A percentile compares a stretch with the other conserved stretches of the same genome.
phyloP scores from a whole-genome alignment of 2,888 invertebrate species.

The Malacosoma neustria region DNA sequence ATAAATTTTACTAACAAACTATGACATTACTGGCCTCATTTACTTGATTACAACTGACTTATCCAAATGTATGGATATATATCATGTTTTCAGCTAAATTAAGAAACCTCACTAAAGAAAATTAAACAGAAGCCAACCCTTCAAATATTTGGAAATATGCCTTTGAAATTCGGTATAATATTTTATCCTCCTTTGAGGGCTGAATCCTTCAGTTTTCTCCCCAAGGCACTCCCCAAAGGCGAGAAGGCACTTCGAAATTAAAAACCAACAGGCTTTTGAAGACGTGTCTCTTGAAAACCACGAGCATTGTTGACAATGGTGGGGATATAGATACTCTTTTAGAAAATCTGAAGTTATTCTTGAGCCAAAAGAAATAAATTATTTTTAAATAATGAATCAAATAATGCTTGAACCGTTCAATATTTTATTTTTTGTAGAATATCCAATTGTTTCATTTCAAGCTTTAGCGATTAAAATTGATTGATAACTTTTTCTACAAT shows the following conservation, averaged over 20 bases:
- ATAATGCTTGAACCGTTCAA: no score
- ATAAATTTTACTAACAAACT: no score
- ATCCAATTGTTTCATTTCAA: no score
- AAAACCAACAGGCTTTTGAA: slow-evolving; percentile 24
- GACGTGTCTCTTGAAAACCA: background rate
- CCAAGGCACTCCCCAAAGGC: slow-evolving; percentile 16
- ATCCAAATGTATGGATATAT: no score
- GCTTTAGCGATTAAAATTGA: no score
- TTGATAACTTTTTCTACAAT: no score
- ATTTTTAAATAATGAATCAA: no score
- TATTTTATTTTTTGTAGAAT: no score
- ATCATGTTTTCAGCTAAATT: no score
- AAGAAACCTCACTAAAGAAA: background rate
- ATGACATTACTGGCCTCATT: no score
- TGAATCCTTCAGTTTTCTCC: slow-evolving; percentile 14
- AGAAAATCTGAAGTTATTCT: background rate
- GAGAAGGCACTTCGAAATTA: slow-evolving; percentile 31
- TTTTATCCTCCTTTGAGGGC: slow-evolving; percentile 14
- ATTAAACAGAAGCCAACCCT: slow-evolving; percentile 4
- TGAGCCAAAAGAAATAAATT: no score
- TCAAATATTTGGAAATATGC: slow-evolving; percentile 4
- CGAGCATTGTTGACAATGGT: background rate
- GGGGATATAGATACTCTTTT: background rate
- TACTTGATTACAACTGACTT: no score
- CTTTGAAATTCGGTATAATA: slow-evolving; percentile 8